Evolutionary conservation across 2,797 vertebrate genomes (phyloP).

Genomic region (Meda fulgida): DNA sequence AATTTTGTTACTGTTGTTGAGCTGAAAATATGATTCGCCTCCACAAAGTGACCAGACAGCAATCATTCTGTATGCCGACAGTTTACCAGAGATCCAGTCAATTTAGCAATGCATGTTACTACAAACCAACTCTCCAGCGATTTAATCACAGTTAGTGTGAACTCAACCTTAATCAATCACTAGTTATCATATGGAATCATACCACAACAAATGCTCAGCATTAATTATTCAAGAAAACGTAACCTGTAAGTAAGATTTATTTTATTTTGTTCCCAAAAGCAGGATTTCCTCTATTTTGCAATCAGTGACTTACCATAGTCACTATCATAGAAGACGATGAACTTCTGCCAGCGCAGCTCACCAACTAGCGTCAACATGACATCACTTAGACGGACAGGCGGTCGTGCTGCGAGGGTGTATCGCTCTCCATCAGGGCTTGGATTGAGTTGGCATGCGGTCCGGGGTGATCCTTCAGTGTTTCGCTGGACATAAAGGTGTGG

Average conservation of each 20-base stretch:
- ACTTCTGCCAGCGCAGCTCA: constrained; percentile 97
- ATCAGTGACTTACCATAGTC: constrained; percentile 87
- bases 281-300: background rate
- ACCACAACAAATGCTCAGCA: background rate
- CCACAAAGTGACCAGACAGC: background rate
- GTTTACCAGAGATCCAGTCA: background rate
- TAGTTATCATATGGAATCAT: background rate
- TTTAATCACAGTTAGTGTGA: background rate
- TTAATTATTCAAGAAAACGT: background rate
- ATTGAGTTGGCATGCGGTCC: constrained; percentile 92
- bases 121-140: background rate
- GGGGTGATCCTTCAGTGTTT: constrained; percentile 86
- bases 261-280: background rate
- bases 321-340: constrained; percentile 95
- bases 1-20: background rate
- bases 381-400: constrained; percentile 91
- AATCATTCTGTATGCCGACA: background rate
- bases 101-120: background rate
- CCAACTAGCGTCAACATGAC: constrained; percentile 93
- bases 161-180: background rate
- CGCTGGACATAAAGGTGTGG: constrained; percentile 95
- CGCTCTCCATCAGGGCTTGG: constrained; percentile 89
- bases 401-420: constrained; percentile 92
- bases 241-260: background rate
- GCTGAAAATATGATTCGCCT: background rate